Conservation (phyloP, 2,113 vertebrate species). For the Sander lucioperca region DNA sequence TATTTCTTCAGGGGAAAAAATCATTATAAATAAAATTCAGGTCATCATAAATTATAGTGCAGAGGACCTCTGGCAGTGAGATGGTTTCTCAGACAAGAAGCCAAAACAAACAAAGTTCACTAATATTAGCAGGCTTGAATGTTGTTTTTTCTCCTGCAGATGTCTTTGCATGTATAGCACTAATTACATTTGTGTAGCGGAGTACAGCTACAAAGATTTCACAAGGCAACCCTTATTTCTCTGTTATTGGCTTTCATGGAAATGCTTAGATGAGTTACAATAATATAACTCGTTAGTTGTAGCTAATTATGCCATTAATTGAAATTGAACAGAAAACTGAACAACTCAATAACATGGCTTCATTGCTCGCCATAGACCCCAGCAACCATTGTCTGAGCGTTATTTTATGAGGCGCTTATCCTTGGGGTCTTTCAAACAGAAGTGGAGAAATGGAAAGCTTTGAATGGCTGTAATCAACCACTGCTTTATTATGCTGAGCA, state of each 20-base stretch:
- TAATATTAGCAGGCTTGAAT: neutral
- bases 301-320: conserved; percentile 10
- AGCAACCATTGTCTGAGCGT: conserved; percentile 8
- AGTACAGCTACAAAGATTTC: neutral
- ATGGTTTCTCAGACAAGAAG: conserved; percentile 5
- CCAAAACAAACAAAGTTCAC: conserved; percentile 4
- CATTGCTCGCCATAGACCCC: neutral
- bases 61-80: conserved; percentile 16
- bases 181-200: neutral
- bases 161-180: neutral
- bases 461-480: conserved; percentile 45
- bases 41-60: conserved; percentile 34
- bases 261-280: neutral
- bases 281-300: neutral
- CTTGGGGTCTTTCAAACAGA: conserved; percentile 25
- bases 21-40: conserved; percentile 47
- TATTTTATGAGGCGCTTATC: conserved; percentile 7
- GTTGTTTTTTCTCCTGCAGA: neutral
- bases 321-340: conserved; percentile 13
- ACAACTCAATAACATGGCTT: neutral
- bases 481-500: conserved; percentile 47
- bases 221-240: neutral
- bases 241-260: neutral
- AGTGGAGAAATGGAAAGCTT: conserved; percentile 27
- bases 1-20: conserved; percentile 33